phyloP scores from a whole-genome alignment of 92 coral and sea anemone species.

The Umimayanthus chanpuru region DNA sequence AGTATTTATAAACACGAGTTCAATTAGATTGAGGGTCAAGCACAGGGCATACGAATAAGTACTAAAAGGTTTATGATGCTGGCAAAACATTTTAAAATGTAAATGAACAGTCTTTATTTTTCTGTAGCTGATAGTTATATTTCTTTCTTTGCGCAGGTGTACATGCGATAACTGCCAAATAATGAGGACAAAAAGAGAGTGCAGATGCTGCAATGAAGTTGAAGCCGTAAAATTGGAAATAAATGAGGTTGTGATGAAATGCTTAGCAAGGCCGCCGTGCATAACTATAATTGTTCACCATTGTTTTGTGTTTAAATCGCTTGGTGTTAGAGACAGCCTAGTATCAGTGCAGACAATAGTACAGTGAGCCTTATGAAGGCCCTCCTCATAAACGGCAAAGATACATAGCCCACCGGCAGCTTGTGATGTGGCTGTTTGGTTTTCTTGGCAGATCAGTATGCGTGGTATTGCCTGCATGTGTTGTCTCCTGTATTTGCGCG shows the following conservation, averaged over 20 bases:
- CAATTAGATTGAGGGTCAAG: no score
- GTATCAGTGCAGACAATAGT: no score
- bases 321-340: neutral
- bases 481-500: no score
- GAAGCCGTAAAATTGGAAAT: neutral
- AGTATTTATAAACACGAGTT: no score
- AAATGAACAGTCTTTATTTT: neutral
- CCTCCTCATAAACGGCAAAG: neutral
- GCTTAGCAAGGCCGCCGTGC: neutral
- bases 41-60: neutral
- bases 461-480: neutral
- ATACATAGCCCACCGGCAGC: neutral
- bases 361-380: no score
- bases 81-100: neutral
- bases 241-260: neutral
- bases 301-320: neutral
- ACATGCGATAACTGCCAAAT: neutral
- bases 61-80: neutral
- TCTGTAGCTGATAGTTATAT: neutral
- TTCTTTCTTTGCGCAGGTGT: no score
- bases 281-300: neutral
- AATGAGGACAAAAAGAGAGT: neutral
- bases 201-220: neutral
- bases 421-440: no score
- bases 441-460: neutral